Percentiles rank a stretch among this genome's conserved stretches.
Evolutionary conservation across 2,888 invertebrate species (phyloP).

Genomic region (Orgyia antiqua): DNA sequence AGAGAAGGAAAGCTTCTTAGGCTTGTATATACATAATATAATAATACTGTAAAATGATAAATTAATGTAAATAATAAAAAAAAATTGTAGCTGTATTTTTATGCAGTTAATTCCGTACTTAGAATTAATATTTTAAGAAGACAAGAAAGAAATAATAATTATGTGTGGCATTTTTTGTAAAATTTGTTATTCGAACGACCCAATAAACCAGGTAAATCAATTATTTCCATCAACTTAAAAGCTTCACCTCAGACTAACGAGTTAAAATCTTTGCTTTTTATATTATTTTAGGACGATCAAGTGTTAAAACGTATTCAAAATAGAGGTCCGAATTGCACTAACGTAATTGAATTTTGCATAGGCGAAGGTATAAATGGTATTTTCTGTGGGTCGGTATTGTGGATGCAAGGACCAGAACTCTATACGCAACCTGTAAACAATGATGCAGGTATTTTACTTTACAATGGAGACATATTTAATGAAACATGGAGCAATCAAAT

Average conservation of each 20-base stretch:
- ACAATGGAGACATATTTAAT: constrained; percentile 94
- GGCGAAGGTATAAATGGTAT: constrained; percentile 31
- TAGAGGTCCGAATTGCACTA: constrained; percentile 77
- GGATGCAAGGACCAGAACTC: constrained; percentile 86
- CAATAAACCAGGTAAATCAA: too few species aligned
- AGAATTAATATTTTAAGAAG: too few species aligned
- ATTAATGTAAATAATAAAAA: too few species aligned
- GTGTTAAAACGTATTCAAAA: constrained; percentile 59
- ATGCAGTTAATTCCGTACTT: too few species aligned
- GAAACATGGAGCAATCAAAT: constrained; percentile 40
- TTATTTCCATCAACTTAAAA: too few species aligned
- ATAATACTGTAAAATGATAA: too few species aligned
- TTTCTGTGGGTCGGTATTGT: constrained; percentile 82
- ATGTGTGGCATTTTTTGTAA: constrained; percentile 79
- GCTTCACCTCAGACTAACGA: too few species aligned
- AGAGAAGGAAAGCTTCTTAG: too few species aligned
- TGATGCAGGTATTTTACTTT: constrained; percentile 82
- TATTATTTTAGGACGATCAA: constrained; percentile 39
- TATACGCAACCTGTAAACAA: constrained; percentile 83
- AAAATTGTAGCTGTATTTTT: too few species aligned
- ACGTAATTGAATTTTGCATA: constrained; percentile 31
- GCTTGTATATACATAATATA: too few species aligned
- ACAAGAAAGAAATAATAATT: too few species aligned
- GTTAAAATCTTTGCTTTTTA: too few species aligned
- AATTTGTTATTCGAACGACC: constrained; percentile 36